Evolutionary conservation across 2,888 invertebrate genomes (phyloP).

Genomic region (Ferrisia virgata): DNA sequence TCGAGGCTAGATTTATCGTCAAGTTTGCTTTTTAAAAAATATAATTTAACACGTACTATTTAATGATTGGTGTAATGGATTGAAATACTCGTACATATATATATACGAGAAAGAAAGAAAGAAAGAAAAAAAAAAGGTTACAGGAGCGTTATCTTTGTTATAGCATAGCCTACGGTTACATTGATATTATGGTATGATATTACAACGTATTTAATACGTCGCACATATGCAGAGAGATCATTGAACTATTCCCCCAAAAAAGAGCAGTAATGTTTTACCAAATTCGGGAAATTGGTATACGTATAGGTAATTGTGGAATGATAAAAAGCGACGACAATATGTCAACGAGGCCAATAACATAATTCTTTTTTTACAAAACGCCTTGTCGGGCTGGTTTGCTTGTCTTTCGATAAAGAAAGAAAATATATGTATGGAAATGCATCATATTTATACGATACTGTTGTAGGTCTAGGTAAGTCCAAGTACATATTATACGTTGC

Average conservation of each 20-base stretch:
- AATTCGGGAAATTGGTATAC: constrained; percentile 2
- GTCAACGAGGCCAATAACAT: constrained; percentile 13
- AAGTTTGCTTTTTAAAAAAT: neutral
- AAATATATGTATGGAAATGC: neutral
- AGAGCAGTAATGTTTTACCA: neutral
- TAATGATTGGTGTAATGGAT: neutral
- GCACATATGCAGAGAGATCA: neutral
- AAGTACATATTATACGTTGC: no score
- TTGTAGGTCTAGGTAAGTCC: no score
- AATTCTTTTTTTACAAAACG: neutral
- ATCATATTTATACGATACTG: neutral
- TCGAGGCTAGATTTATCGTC: neutral
- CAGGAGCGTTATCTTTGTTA: neutral
- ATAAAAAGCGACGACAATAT: constrained; percentile 6
- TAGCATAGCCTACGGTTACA: neutral
- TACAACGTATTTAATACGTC: no score
- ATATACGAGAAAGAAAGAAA: no score
- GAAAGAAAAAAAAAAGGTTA: neutral
- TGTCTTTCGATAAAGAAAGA: neutral
- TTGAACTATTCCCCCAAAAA: neutral
- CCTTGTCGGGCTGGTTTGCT: neutral
- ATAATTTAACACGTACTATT: neutral
- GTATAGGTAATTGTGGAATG: constrained; percentile 7
- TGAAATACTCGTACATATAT: no score
- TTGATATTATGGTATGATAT: neutral